Conservation (phyloP, 2,888 invertebrate species). For the Anoncus sp. region DNA sequence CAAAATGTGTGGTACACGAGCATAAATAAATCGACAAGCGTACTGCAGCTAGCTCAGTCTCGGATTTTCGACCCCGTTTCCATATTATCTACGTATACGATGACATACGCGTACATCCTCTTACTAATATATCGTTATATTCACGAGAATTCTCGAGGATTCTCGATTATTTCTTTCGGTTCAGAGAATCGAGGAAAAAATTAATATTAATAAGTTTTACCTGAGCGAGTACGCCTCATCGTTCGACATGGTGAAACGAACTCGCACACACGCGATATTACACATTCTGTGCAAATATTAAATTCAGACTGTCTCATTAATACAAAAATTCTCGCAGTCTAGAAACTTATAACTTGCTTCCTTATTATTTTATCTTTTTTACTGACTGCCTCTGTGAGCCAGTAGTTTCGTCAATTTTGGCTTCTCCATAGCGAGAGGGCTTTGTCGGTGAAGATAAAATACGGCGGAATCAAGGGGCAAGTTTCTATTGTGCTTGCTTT, state of each 20-base stretch:
- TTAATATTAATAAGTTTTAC: slow-evolving; percentile 12
- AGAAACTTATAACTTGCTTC: too few relatives aligned
- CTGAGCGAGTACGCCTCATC: background rate
- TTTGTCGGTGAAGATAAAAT: too few relatives aligned
- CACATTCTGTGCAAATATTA: too few relatives aligned
- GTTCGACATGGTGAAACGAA: slow-evolving; percentile 4
- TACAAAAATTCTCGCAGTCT: too few relatives aligned
- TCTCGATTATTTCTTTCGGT: background rate
- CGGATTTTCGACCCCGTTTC: slow-evolving; percentile 4
- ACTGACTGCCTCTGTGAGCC: too few relatives aligned
- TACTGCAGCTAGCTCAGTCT: slow-evolving; percentile 8
- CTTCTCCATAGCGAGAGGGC: too few relatives aligned
- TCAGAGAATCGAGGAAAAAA: slow-evolving; percentile 29
- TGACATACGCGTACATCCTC: background rate
- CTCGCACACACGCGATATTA: background rate
- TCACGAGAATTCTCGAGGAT: background rate
- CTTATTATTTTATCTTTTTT: too few relatives aligned
- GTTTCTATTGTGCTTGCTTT: too few relatives aligned
- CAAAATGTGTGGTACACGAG: slow-evolving; percentile 40
- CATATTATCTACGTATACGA: background rate
- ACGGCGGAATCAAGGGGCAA: too few relatives aligned
- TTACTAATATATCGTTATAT: slow-evolving; percentile 9
- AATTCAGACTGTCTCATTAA: too few relatives aligned
- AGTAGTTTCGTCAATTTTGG: too few relatives aligned
- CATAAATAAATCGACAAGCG: slow-evolving; percentile 16